Evolutionary conservation across 2,113 vertebrate species (phyloP).

Genomic region (Cavia aperea): DNA sequence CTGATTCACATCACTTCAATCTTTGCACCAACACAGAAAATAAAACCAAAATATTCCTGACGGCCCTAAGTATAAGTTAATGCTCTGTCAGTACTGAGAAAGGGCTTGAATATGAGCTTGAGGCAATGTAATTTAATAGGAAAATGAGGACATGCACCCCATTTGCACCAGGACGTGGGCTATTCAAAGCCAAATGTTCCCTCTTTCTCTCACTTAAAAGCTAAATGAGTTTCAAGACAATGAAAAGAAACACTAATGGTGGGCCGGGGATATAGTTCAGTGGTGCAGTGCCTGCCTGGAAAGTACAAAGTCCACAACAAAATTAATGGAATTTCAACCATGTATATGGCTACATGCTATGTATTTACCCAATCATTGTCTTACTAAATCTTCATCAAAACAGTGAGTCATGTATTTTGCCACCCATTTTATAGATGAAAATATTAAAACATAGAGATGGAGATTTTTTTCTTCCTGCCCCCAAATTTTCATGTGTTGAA

Average conservation of each 20-base stretch:
- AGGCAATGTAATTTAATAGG: background rate
- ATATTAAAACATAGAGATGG: background rate
- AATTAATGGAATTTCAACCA: background rate
- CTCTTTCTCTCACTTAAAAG: background rate
- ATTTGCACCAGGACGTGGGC: background rate
- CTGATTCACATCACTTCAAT: background rate
- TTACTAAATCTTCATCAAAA: background rate
- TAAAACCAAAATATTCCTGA: background rate
- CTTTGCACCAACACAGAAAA: background rate
- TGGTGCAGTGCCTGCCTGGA: too few relatives aligned
- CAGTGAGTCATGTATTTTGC: background rate
- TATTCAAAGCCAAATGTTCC: background rate
- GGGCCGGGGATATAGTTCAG: too few relatives aligned
- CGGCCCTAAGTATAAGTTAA: background rate
- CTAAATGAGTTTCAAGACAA: background rate
- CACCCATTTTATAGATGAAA: background rate
- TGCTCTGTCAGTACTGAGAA: background rate
- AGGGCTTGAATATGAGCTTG: background rate
- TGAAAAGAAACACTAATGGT: background rate
- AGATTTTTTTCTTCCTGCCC: background rate
- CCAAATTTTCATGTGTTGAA: background rate
- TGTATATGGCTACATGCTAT: background rate
- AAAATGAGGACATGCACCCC: background rate
- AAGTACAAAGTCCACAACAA: too few relatives aligned
- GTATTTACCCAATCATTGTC: background rate